Conservation (phyloP, 2,797 vertebrate genomes). For the Sandelia bainsii region DNA sequence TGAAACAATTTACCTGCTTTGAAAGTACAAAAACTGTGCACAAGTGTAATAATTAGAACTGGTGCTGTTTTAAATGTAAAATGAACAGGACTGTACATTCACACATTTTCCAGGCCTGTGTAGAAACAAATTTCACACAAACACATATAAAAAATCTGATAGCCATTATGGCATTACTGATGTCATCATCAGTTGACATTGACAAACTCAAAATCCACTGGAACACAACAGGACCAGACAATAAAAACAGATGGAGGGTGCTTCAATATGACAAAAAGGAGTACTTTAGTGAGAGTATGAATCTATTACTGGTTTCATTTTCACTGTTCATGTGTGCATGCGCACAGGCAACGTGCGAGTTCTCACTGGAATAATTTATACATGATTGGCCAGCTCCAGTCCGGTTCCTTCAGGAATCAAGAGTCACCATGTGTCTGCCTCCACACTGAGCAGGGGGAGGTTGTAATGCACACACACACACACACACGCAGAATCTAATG, state of each 20-base stretch:
- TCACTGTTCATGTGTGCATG: background rate
- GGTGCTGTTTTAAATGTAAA: too few relatives aligned
- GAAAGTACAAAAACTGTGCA: too few relatives aligned
- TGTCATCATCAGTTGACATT: slow-evolving; percentile 87
- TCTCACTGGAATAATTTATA: slow-evolving; percentile 89
- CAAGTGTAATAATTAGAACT: too few relatives aligned
- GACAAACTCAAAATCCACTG: slow-evolving; percentile 91
- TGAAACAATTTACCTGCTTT: too few relatives aligned
- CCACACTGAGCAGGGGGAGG: slow-evolving; percentile 90
- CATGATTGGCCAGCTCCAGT: slow-evolving; percentile 88
- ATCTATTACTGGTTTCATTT: background rate
- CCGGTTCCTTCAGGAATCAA: slow-evolving; percentile 92
- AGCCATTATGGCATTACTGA: slow-evolving; percentile 88
- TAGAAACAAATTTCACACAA: too few relatives aligned
- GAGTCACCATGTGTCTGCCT: slow-evolving; percentile 89
- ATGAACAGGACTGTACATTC: background rate
- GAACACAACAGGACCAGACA: slow-evolving; percentile 88
- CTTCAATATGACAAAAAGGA: background rate
- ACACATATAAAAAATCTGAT: slow-evolving; percentile 33
- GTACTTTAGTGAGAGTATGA: background rate
- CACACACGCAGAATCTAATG: background rate
- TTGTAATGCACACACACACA: slow-evolving; percentile 41
- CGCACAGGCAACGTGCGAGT: background rate
- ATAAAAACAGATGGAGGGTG: background rate
- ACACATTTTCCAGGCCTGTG: background rate